Percentiles rank a stretch among this genome's conserved stretches.
phyloP scores from a whole-genome alignment of 2,797 vertebrate species.

The Pipistrellus kuhlii region DNA sequence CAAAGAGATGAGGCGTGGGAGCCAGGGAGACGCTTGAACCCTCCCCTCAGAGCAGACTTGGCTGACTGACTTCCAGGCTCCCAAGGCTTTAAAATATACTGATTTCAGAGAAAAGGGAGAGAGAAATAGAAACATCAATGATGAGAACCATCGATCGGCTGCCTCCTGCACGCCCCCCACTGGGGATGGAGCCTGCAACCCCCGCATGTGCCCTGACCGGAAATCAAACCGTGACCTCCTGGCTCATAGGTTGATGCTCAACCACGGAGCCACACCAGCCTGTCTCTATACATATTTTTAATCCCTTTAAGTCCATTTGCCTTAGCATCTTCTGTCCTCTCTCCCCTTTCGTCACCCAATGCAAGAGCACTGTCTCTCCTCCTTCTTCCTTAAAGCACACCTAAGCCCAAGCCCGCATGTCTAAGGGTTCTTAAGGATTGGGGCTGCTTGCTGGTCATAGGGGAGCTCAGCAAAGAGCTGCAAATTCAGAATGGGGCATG shows the following conservation, averaged over 20 bases:
- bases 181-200: neutral
- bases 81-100: neutral
- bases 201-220: too few relatives aligned
- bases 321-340: neutral
- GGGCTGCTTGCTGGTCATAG: neutral
- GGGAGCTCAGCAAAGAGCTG: neutral
- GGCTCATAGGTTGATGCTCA: neutral
- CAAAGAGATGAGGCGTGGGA: neutral
- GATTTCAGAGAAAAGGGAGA: neutral
- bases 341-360: neutral
- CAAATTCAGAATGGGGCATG: neutral
- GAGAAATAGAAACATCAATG: neutral
- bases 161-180: too few relatives aligned
- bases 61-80: neutral
- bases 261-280: neutral
- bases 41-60: neutral
- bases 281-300: neutral
- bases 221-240: neutral
- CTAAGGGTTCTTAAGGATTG: neutral
- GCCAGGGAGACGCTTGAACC: neutral
- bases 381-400: neutral
- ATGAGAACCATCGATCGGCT: neutral
- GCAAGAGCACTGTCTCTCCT: neutral
- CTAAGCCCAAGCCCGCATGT: neutral
- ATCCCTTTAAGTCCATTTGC: neutral